Percentiles rank a stretch among this genome's conserved stretches.
phyloP scores from a whole-genome alignment of 2,888 invertebrate genomes.

The Apotomis capreana region DNA sequence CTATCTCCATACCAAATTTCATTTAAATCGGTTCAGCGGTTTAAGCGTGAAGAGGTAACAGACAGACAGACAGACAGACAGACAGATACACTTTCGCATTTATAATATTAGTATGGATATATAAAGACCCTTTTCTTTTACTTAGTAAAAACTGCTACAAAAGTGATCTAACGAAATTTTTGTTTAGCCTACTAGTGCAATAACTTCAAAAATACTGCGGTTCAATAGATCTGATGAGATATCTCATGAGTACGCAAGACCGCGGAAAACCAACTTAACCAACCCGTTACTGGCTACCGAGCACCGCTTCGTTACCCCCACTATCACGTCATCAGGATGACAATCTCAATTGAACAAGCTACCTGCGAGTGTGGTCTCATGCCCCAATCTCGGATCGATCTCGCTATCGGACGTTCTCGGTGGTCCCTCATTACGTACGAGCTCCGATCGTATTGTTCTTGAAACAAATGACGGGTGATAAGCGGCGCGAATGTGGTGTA shows the following conservation, averaged over 20 bases:
- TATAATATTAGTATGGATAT: too few relatives aligned
- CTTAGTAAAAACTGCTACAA: not conserved
- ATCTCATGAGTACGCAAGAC: conserved; percentile 25
- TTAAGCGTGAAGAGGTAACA: too few relatives aligned
- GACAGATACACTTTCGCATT: too few relatives aligned
- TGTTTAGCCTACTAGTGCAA: not conserved
- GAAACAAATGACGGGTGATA: conserved; percentile 81
- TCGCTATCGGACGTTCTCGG: conserved; percentile 72
- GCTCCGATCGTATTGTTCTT: conserved; percentile 70
- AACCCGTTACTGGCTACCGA: conserved; percentile 73
- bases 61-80: too few relatives aligned
- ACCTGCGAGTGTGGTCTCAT: conserved; percentile 81
- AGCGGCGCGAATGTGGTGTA: conserved; percentile 63
- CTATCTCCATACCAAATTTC: too few relatives aligned
- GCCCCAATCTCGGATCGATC: conserved; percentile 77
- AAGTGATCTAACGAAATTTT: not conserved
- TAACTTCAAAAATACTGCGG: not conserved
- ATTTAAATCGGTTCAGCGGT: too few relatives aligned
- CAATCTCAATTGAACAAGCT: conserved; percentile 82
- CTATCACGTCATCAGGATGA: conserved; percentile 80
- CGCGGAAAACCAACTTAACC: conserved; percentile 60
- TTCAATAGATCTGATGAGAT: conserved; percentile 4
- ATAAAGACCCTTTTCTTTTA: not conserved
- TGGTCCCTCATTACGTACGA: conserved; percentile 78
- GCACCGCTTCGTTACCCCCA: conserved; percentile 77